phyloP scores from a whole-genome alignment of 2,888 invertebrate genomes.

The Hyles lineata region DNA sequence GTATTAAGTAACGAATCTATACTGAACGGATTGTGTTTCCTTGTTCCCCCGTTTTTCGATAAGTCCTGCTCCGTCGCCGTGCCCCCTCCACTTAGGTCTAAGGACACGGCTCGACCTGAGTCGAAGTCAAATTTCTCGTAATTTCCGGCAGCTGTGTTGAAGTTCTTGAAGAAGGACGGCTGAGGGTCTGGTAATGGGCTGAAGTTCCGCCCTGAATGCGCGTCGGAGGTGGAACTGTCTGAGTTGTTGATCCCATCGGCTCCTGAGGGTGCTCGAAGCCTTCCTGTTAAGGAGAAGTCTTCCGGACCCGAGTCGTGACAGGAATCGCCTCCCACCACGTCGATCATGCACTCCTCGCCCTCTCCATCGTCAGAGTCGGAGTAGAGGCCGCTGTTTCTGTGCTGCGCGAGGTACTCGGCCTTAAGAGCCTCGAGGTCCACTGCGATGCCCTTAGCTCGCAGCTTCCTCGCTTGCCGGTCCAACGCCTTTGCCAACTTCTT shows the following conservation, averaged over 20 bases:
- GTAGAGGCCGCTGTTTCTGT: constrained; percentile 85
- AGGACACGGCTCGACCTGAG: constrained; percentile 79
- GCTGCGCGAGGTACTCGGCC: constrained; percentile 93
- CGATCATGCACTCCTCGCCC: constrained; percentile 91
- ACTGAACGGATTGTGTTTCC: constrained; percentile 93
- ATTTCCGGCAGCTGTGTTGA: constrained; percentile 67
- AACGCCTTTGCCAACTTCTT: constrained; percentile 96
- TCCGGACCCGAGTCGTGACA: constrained; percentile 88
- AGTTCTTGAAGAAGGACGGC: constrained; percentile 77
- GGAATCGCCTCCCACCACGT: constrained; percentile 93
- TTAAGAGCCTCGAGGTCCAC: constrained; percentile 94
- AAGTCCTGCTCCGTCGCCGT: constrained; percentile 76
- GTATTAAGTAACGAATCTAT: constrained; percentile 94
- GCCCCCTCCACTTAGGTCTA: constrained; percentile 76
- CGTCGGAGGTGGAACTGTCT: constrained; percentile 83
- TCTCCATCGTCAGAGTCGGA: constrained; percentile 86
- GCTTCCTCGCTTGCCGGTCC: constrained; percentile 95
- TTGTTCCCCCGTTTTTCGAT: constrained; percentile 83
- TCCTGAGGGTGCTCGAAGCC: constrained; percentile 84
- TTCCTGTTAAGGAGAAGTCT: constrained; percentile 85
- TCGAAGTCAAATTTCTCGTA: constrained; percentile 82
- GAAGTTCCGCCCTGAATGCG: constrained; percentile 74
- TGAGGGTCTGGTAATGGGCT: constrained; percentile 79
- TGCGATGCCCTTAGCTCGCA: constrained; percentile 95
- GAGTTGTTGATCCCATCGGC: constrained; percentile 86